Evolutionary conservation across 2,888 invertebrate species (phyloP).

Genomic region (Leptopterna dolabrata): DNA sequence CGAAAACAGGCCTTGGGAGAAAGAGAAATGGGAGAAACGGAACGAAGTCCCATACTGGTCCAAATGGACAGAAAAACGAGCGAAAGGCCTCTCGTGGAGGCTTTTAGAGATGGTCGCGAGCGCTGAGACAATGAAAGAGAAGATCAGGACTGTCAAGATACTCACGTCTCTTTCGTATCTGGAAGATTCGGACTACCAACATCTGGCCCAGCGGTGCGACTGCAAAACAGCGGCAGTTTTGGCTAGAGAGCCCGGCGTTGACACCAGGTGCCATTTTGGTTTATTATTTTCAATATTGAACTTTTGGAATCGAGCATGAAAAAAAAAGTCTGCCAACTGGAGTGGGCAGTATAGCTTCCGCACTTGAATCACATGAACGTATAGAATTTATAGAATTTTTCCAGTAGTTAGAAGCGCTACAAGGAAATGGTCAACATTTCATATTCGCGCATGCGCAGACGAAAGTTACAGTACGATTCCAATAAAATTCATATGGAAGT

Average conservation of each 20-base stretch:
- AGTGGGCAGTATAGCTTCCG: too few relatives aligned
- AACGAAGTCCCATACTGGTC: background rate
- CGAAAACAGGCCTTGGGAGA: slow-evolving; percentile 17
- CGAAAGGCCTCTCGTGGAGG: slow-evolving; percentile 25
- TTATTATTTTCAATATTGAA: too few relatives aligned
- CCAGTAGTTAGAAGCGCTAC: too few relatives aligned
- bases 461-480: too few relatives aligned
- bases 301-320: too few relatives aligned
- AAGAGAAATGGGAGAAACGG: background rate
- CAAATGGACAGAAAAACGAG: slow-evolving; percentile 5
- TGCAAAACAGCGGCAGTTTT: slow-evolving; percentile 80
- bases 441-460: too few relatives aligned
- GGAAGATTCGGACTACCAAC: slow-evolving; percentile 72
- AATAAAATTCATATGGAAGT: too few relatives aligned
- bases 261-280: background rate
- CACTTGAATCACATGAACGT: too few relatives aligned
- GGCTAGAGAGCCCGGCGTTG: slow-evolving; percentile 67
- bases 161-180: background rate
- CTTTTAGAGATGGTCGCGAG: slow-evolving; percentile 5
- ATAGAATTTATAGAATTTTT: too few relatives aligned
- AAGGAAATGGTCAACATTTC: too few relatives aligned
- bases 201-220: slow-evolving; percentile 84
- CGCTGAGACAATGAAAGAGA: background rate
- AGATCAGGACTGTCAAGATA: background rate
- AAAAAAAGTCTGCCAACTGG: too few relatives aligned